These are phyloP conservation scores for Cryptocheilus praepositus DNA, from an alignment of 2,888 invertebrate genomes.

Conservation along the genomic window DNA sequence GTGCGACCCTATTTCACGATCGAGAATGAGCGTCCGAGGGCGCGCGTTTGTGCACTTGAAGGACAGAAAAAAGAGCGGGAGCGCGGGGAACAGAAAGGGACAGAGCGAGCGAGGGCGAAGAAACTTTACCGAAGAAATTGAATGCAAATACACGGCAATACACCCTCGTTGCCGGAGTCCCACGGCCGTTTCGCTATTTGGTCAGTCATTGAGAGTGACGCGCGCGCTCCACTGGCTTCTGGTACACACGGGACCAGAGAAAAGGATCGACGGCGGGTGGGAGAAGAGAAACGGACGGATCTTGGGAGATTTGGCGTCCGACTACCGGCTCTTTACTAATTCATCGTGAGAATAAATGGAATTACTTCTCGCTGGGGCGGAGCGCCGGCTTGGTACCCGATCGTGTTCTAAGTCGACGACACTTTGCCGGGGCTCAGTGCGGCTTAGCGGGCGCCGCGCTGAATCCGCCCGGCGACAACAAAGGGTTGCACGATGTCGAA, in stretches of 20 bases:
- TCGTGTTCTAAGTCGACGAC: constrained; percentile 37
- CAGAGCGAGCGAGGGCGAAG: background rate
- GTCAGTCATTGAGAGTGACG: constrained; percentile 46
- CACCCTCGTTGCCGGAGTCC: constrained; percentile 25
- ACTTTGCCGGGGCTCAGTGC: constrained; percentile 40
- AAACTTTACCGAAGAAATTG: constrained; percentile 63
- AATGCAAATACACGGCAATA: constrained; percentile 67
- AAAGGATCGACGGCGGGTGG: background rate
- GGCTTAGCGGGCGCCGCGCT: constrained; percentile 42
- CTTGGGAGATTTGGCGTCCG: constrained; percentile 14
- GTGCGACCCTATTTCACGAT: constrained; percentile 46
- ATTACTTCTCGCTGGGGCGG: constrained; percentile 54
- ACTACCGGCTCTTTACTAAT: constrained; percentile 62
- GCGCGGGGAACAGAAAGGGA: constrained; percentile 21
- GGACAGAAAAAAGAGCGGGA: constrained; percentile 11
- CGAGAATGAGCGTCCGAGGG: constrained; percentile 24
- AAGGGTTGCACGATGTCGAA: constrained; percentile 3
- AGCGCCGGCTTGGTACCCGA: constrained; percentile 21
- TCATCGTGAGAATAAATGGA: constrained; percentile 58
- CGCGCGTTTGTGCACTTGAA: background rate
- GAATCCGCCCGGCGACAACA: constrained; percentile 26
- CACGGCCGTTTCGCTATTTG: constrained; percentile 34
- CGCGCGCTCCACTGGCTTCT: constrained; percentile 9
- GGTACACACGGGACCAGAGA: constrained; percentile 16
- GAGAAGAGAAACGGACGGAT: constrained; percentile 14